phyloP scores from a whole-genome alignment of 2,888 invertebrate genomes.

The Tupiocoris notatus region DNA sequence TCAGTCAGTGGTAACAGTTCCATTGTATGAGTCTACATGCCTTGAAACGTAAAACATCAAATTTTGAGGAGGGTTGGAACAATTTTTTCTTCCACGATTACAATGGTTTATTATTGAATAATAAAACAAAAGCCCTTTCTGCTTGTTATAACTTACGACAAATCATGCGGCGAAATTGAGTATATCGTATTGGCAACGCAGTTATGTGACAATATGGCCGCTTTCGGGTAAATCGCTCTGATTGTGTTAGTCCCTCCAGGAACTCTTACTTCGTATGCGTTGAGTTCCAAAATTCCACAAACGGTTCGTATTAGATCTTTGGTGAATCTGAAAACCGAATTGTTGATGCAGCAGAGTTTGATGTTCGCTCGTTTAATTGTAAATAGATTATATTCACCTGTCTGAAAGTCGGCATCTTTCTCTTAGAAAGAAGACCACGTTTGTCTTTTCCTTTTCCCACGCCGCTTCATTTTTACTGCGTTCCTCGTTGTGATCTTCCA shows the following conservation, averaged over 20 bases:
- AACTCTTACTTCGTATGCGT: slow-evolving; percentile 60
- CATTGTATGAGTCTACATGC: too few relatives aligned
- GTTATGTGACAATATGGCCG: slow-evolving; percentile 74
- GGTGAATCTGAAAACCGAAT: slow-evolving; percentile 60
- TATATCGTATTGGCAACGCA: slow-evolving; percentile 83
- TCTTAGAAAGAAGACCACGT: slow-evolving; percentile 71
- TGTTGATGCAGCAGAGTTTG: too few relatives aligned
- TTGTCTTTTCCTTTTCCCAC: slow-evolving; percentile 74
- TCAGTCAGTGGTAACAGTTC: too few relatives aligned
- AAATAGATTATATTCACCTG: slow-evolving; percentile 22
- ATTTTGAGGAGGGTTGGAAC: too few relatives aligned
- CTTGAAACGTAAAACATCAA: too few relatives aligned
- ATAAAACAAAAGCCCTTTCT: too few relatives aligned
- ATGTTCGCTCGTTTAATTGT: too few relatives aligned
- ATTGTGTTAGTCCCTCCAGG: slow-evolving; percentile 64
- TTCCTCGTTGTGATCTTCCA: slow-evolving; percentile 71
- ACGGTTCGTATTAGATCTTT: slow-evolving; percentile 73
- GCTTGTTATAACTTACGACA: slow-evolving; percentile 53
- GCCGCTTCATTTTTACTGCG: slow-evolving; percentile 60
- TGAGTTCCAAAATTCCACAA: slow-evolving; percentile 75
- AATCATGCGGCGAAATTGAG: slow-evolving; percentile 57
- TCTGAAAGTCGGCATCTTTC: slow-evolving; percentile 67
- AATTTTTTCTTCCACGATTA: too few relatives aligned
- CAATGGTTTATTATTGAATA: too few relatives aligned
- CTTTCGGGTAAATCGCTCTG: slow-evolving; percentile 73